Conservation (phyloP, 2,113 vertebrate genomes). For the Ceratotherium simum region DNA sequence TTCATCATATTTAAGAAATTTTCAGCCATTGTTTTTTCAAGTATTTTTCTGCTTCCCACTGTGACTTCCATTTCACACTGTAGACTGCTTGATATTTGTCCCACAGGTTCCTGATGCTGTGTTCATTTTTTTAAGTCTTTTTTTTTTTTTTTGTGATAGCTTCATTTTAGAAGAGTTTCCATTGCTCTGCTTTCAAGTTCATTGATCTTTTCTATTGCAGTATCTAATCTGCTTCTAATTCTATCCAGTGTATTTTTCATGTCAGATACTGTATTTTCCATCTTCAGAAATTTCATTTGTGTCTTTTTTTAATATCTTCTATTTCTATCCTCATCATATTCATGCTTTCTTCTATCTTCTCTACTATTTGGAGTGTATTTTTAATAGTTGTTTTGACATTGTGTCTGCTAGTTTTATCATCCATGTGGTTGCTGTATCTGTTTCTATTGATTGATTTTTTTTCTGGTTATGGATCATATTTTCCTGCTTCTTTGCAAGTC, state of each 20-base stretch:
- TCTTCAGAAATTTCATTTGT: conserved; percentile 17
- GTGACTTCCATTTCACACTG: not conserved
- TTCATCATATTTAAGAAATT: conserved; percentile 2
- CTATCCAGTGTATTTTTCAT: not conserved
- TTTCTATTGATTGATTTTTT: conserved; percentile 15
- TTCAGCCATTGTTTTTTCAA: conserved; percentile 1
- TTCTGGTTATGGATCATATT: not conserved
- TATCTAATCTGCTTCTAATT: not conserved
- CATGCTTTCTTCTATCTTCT: not conserved
- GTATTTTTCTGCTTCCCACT: not conserved
- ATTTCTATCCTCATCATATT: not conserved
- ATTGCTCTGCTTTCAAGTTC: not conserved
- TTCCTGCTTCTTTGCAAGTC: not conserved
- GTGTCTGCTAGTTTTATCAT: not conserved
- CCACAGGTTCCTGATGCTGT: not conserved
- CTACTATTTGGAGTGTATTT: not conserved
- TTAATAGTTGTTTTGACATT: not conserved
- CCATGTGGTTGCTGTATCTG: not conserved
- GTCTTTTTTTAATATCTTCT: conserved; percentile 2
- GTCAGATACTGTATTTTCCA: not conserved
- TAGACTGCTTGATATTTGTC: not conserved
- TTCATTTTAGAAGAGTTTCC: conserved; percentile 40
- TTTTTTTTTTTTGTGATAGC: not conserved
- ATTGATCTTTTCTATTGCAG: not conserved
- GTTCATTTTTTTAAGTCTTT: not conserved